A percentile compares a stretch with the other conserved stretches of the same genome.
phyloP scores from a whole-genome alignment of 2,888 invertebrate genomes.

The Pomacea canaliculata region DNA sequence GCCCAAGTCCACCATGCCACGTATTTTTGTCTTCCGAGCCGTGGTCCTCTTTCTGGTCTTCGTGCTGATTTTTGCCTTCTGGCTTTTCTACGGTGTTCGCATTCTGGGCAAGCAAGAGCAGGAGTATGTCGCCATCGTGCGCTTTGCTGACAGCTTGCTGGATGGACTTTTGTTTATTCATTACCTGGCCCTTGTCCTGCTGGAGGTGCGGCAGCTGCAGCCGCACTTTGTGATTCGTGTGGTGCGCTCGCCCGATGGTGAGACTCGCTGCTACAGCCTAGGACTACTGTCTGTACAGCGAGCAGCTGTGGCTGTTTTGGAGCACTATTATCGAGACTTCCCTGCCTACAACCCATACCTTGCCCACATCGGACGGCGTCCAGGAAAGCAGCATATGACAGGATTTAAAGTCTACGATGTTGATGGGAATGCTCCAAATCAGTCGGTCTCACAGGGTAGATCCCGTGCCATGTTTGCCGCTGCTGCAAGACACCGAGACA shows the following conservation, averaged over 20 bases:
- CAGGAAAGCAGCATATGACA: constrained; percentile 48
- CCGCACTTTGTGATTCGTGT: constrained; percentile 81
- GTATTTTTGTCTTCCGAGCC: constrained; percentile 91
- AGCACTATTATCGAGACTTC: constrained; percentile 95
- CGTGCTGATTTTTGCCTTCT: constrained; percentile 94
- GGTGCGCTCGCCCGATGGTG: constrained; percentile 95
- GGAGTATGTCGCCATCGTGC: constrained; percentile 81
- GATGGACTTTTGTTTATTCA: constrained; percentile 95
- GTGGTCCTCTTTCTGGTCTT: constrained; percentile 89
- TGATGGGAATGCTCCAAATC: constrained; percentile 75
- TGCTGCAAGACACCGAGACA: constrained; percentile 84
- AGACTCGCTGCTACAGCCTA: constrained; percentile 83
- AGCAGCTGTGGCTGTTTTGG: constrained; percentile 93
- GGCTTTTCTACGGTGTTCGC: constrained; percentile 97
- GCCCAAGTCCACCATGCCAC: constrained; percentile 87
- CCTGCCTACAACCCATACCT: constrained; percentile 94
- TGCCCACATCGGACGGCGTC: constrained; percentile 58
- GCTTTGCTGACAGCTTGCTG: constrained; percentile 91
- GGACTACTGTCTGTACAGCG: constrained; percentile 87
- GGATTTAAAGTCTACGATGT: constrained; percentile 93
- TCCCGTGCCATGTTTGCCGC: constrained; percentile 73
- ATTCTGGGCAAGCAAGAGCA: constrained; percentile 69
- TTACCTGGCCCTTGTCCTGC: constrained; percentile 90
- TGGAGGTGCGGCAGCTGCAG: constrained; percentile 92
- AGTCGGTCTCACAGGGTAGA: constrained; percentile 50